These are phyloP conservation scores for Sminthopsis crassicaudata DNA, from an alignment of 2,113 vertebrate genomes.

Conservation along the genomic window DNA sequence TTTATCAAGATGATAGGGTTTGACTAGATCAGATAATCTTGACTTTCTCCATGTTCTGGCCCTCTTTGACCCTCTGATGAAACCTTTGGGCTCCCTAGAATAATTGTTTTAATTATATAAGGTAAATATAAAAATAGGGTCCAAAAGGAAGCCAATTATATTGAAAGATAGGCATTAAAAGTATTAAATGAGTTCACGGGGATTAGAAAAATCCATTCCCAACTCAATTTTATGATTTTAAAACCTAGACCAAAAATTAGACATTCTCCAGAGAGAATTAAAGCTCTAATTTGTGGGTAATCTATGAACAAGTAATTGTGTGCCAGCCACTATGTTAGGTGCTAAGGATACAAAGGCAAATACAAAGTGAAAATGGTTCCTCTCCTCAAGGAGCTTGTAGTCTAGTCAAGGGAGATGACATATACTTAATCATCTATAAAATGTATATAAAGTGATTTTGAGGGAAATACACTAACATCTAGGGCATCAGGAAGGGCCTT, in stretches of 20 bases:
- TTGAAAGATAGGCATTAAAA: background rate
- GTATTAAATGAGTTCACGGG: background rate
- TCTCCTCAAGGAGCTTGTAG: background rate
- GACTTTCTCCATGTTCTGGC: background rate
- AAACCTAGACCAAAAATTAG: background rate
- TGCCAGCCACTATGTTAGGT: background rate
- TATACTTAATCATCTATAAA: background rate
- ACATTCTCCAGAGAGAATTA: constrained; percentile 1
- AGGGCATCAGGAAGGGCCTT: background rate
- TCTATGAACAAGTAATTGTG: constrained; percentile 10
- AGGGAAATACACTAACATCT: background rate
- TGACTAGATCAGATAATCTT: background rate
- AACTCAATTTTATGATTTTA: background rate
- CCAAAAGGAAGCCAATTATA: background rate
- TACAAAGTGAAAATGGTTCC: background rate
- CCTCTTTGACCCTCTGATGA: background rate
- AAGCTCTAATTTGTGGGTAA: background rate
- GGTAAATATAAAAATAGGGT: background rate
- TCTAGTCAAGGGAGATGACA: background rate
- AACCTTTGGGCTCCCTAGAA: background rate
- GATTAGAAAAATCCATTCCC: background rate
- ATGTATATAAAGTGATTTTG: background rate
- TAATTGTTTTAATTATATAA: background rate
- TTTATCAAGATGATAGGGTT: background rate
- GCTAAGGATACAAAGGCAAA: background rate